phyloP scores from a whole-genome alignment of 2,888 invertebrate species.

The Acrobasis repandana region DNA sequence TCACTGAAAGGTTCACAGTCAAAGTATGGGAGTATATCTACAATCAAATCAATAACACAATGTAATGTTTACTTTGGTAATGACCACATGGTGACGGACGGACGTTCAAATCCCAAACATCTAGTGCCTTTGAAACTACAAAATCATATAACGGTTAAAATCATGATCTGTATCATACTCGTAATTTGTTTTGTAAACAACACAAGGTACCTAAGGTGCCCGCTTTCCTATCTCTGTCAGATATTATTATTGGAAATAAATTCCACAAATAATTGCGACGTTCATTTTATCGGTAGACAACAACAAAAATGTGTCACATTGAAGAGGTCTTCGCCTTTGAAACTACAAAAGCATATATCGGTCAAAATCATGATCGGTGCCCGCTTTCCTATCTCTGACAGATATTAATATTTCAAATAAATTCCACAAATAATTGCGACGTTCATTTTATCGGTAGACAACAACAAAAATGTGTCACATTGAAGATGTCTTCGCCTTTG shows the following conservation, averaged over 20 bases:
- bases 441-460: background rate
- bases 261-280: background rate
- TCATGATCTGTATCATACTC: background rate
- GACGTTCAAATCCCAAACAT: background rate
- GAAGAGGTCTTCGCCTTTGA: background rate
- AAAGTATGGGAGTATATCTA: no score
- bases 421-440: background rate
- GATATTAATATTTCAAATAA: background rate
- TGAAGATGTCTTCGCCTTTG: background rate
- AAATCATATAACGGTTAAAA: background rate
- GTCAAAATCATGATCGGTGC: background rate
- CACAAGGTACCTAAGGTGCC: background rate
- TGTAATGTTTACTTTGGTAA: background rate
- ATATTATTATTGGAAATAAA: background rate
- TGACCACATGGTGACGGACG: background rate
- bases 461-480: background rate
- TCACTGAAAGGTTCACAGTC: no score
- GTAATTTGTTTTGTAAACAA: background rate
- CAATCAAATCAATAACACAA: background rate
- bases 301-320: background rate
- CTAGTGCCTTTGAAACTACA: background rate
- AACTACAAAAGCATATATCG: background rate
- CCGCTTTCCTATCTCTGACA: background rate
- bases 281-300: background rate
- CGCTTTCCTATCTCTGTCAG: background rate